Percentiles rank a stretch among this genome's conserved stretches.
phyloP scores from a whole-genome alignment of 2,113 vertebrate genomes.

The Antennarius striatus region DNA sequence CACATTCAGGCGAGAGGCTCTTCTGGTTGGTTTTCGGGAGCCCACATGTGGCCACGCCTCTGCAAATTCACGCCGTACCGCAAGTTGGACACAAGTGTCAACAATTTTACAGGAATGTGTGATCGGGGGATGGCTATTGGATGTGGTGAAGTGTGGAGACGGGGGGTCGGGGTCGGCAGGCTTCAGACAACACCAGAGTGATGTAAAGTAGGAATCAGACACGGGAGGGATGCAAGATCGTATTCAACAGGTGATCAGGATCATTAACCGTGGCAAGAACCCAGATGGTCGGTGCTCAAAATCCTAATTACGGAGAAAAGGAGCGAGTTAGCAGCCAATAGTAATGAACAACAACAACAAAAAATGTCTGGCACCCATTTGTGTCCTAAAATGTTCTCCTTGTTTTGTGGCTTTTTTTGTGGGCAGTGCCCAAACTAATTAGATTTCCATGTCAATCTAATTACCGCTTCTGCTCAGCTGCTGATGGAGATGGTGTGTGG shows the following conservation, averaged over 20 bases:
- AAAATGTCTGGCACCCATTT: neutral
- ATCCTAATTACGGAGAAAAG: slow-evolving; percentile 1
- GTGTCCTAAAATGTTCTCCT: neutral
- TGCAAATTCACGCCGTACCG: slow-evolving; percentile 24
- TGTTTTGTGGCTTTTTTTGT: neutral
- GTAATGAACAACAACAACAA: neutral
- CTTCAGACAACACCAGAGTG: slow-evolving; percentile 33
- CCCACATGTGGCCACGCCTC: slow-evolving; percentile 10
- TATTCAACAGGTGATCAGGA: neutral
- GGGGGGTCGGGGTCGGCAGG: slow-evolving; percentile 19
- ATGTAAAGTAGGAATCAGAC: slow-evolving; percentile 16
- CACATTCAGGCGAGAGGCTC: neutral
- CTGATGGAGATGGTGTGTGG: slow-evolving; percentile 34
- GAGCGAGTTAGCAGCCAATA: neutral
- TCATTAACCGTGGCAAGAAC: neutral
- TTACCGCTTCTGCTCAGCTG: slow-evolving; percentile 49
- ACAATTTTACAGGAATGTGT: slow-evolving; percentile 56
- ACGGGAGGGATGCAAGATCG: neutral
- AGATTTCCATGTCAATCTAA: slow-evolving; percentile 65
- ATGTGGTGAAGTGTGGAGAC: slow-evolving; percentile 7
- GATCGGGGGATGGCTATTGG: slow-evolving; percentile 35
- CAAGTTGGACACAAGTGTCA: slow-evolving; percentile 42
- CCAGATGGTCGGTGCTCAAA: neutral
- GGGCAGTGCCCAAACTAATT: slow-evolving; percentile 47
- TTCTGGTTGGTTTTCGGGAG: slow-evolving; percentile 1